phyloP scores from a whole-genome alignment of 2,888 invertebrate genomes.

The Orthonevra nobilis region DNA sequence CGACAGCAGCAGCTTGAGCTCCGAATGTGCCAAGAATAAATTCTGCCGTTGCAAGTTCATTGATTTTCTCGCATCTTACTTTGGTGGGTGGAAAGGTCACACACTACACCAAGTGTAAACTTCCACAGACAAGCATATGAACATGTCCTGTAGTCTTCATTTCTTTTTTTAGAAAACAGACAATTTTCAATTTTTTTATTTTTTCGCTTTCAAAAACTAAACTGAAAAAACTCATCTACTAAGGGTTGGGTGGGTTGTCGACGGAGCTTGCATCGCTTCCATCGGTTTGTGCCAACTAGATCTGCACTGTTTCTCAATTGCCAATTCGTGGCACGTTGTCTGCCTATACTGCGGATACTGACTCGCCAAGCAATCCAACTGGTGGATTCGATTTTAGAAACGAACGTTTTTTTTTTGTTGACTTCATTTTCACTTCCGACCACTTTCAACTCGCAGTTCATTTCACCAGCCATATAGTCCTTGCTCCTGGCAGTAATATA shows the following conservation, averaged over 20 bases:
- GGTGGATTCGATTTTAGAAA: constrained; percentile 69
- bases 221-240: constrained; percentile 14
- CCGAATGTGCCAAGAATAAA: constrained; percentile 67
- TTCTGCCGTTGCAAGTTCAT: constrained; percentile 63
- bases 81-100: constrained; percentile 48
- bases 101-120: constrained; percentile 1
- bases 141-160: constrained; percentile 51
- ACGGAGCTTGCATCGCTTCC: constrained; percentile 27
- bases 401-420: constrained; percentile 56
- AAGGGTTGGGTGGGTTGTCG: background rate
- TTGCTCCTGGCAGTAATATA: constrained; percentile 54
- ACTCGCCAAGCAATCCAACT: constrained; percentile 44
- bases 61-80: constrained; percentile 68
- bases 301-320: constrained; percentile 34
- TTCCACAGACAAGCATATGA: constrained; percentile 9
- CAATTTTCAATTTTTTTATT: constrained; percentile 54
- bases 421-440: constrained; percentile 30
- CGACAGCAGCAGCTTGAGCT: constrained; percentile 23
- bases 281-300: constrained; percentile 41
- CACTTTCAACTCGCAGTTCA: constrained; percentile 44
- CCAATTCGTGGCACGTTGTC: constrained; percentile 65
- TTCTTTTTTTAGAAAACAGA: constrained; percentile 39
- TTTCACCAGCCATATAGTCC: constrained; percentile 48
- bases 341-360: background rate
- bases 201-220: constrained; percentile 10